A percentile compares a stretch with the other conserved stretches of the same genome.
These are phyloP conservation scores for Caenorhabditis latens DNA, from an alignment of 1,140 invertebrate genomes.

Conservation along the genomic window DNA sequence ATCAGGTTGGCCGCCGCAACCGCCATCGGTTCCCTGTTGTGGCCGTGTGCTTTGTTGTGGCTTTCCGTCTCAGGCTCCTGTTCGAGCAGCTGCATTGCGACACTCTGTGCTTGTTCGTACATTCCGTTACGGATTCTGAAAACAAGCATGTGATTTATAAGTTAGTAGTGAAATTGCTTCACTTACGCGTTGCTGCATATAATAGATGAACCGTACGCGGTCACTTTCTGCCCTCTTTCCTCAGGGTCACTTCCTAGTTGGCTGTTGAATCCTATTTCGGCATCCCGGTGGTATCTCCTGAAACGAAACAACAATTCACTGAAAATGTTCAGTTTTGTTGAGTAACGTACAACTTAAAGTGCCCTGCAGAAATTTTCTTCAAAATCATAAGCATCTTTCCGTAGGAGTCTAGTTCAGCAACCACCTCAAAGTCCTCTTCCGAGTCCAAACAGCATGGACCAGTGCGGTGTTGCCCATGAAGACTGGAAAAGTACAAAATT, in stretches of 20 bases:
- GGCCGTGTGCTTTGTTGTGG: too few species aligned
- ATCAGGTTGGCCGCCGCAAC: too few species aligned
- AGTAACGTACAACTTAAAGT: not conserved
- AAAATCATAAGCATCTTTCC: slow-evolving; percentile 27
- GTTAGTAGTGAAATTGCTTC: not conserved
- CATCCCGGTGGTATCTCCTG: not conserved
- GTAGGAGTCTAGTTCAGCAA: not conserved
- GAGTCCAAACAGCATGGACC: not conserved
- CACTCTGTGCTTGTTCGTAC: not conserved
- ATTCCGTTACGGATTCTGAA: slow-evolving; percentile 33
- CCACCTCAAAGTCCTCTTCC: not conserved
- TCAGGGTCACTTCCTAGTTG: not conserved
- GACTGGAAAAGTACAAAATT: not conserved
- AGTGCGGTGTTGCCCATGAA: not conserved
- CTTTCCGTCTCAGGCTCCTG: not conserved
- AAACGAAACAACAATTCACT: not conserved
- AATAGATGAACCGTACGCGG: not conserved
- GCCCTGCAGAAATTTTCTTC: not conserved
- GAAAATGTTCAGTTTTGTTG: not conserved
- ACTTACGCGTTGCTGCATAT: slow-evolving; percentile 6
- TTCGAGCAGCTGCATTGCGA: not conserved
- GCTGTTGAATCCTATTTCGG: not conserved
- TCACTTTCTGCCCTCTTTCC: not conserved
- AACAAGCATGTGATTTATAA: not conserved
- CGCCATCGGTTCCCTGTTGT: too few species aligned